These are phyloP conservation scores for Toxotes chatareus DNA, from an alignment of 2,113 vertebrate genomes.

Conservation along the genomic window DNA sequence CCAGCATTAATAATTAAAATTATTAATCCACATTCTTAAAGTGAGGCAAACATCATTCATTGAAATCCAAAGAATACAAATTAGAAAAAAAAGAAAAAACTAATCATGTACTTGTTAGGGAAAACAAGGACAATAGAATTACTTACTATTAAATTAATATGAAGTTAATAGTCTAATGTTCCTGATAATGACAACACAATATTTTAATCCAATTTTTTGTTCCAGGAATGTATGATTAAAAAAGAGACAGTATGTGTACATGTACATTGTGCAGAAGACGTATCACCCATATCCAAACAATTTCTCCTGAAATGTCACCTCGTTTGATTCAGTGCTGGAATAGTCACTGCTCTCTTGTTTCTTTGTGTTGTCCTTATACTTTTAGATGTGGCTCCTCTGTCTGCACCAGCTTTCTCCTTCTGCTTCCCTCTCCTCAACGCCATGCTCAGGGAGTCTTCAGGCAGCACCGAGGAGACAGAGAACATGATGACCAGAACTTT, in stretches of 20 bases:
- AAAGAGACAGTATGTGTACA: neutral
- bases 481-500: slow-evolving; percentile 87
- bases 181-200: neutral
- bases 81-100: neutral
- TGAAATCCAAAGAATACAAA: neutral
- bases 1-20: neutral
- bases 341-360: neutral
- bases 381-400: slow-evolving; percentile 72
- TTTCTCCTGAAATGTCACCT: neutral
- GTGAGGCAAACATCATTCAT: neutral
- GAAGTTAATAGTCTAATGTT: neutral
- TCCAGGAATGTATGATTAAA: neutral
- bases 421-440: slow-evolving; percentile 95
- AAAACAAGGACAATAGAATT: no score
- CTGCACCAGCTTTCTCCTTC: slow-evolving; percentile 87
- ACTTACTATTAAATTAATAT: neutral
- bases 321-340: neutral
- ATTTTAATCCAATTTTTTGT: neutral
- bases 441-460: slow-evolving; percentile 87
- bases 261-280: neutral
- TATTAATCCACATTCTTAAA: no score
- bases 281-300: neutral
- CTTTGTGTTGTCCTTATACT: neutral
- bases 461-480: slow-evolving; percentile 88
- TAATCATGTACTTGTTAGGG: no score